Conservation (phyloP, 1,140 invertebrate species). For the Oncopodura yosiiana region DNA sequence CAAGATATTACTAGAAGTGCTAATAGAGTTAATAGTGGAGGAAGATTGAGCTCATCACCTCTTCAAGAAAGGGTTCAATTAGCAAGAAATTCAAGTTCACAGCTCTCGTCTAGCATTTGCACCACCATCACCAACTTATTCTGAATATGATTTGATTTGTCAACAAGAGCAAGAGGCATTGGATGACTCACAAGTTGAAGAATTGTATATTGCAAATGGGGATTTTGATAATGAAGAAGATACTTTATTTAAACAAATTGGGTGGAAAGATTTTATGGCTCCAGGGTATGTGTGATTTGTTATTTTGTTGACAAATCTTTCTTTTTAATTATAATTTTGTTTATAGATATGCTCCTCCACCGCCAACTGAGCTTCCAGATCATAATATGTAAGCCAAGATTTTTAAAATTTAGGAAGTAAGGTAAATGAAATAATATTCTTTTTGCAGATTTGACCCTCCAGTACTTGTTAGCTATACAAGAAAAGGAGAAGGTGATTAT, state of each 20-base stretch:
- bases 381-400: not conserved
- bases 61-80: not conserved
- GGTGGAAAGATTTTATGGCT: slow-evolving; percentile 32
- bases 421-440: too few species aligned
- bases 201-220: too few species aligned
- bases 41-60: not conserved
- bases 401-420: not conserved
- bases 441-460: not conserved
- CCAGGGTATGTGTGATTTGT: too few species aligned
- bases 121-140: not conserved
- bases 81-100: not conserved
- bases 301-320: too few species aligned
- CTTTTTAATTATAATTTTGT: too few species aligned
- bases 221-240: too few species aligned
- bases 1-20: too few species aligned
- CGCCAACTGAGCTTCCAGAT: slow-evolving; percentile 19
- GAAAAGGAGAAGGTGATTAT: not conserved
- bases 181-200: not conserved
- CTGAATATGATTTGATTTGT: not conserved
- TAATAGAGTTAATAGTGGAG: too few species aligned
- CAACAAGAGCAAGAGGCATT: not conserved
- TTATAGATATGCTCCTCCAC: slow-evolving; percentile 19
- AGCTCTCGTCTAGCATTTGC: not conserved
- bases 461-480: not conserved
- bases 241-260: slow-evolving; percentile 32